Conservation (phyloP, 2,797 vertebrate genomes). For the Sylvilagus floridanus region DNA sequence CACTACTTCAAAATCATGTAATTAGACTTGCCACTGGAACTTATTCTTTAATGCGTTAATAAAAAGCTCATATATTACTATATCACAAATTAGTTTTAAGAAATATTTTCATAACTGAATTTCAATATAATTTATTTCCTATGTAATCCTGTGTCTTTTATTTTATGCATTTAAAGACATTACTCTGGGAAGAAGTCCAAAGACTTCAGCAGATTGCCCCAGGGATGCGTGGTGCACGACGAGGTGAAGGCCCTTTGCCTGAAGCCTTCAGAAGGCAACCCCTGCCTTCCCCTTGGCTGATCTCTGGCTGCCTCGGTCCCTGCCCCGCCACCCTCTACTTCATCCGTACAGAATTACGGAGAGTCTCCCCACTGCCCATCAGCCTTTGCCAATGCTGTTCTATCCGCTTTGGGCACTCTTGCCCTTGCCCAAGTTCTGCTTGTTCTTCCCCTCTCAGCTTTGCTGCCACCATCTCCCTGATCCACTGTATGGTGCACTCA, state of each 20-base stretch:
- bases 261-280: not conserved
- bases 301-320: not conserved
- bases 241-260: not conserved
- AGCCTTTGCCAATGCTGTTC: not conserved
- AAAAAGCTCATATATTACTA: constrained; percentile 75
- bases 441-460: not conserved
- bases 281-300: not conserved
- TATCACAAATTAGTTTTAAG: constrained; percentile 79
- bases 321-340: not conserved
- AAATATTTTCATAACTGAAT: constrained; percentile 80
- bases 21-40: constrained; percentile 75
- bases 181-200: constrained; percentile 68
- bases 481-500: too few species aligned
- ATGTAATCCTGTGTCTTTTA: constrained; percentile 63
- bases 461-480: not conserved
- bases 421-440: not conserved
- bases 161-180: constrained; percentile 67
- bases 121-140: constrained; percentile 76
- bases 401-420: not conserved
- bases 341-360: not conserved
- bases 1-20: constrained; percentile 75
- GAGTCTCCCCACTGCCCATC: not conserved
- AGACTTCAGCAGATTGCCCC: not conserved
- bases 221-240: not conserved
- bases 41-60: constrained; percentile 78